Percentiles rank a stretch among this genome's conserved stretches.
Evolutionary conservation across 2,113 vertebrate species (phyloP).

Genomic region (Candoia aspera): DNA sequence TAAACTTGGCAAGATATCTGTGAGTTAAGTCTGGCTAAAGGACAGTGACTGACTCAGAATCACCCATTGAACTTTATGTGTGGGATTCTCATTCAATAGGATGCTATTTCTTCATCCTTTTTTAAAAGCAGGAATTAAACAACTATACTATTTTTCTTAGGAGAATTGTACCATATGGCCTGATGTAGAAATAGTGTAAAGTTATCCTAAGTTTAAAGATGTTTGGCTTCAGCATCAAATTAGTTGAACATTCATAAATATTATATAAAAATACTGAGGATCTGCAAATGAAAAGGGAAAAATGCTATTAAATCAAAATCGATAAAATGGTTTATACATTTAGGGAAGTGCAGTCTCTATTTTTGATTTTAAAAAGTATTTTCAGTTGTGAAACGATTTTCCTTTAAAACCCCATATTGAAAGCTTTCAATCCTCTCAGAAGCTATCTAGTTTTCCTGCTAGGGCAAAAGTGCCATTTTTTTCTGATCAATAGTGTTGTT

Average conservation of each 20-base stretch:
- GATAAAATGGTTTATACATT: neutral
- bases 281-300: conserved; percentile 8
- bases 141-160: neutral
- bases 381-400: neutral
- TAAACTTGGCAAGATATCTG: neutral
- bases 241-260: conserved; percentile 25
- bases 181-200: neutral
- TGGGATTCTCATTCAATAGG: neutral
- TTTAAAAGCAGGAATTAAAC: neutral
- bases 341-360: neutral
- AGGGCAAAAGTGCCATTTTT: neutral
- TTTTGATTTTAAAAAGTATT: neutral
- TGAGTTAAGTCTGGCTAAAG: neutral
- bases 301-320: neutral
- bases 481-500: neutral
- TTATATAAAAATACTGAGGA: conserved; percentile 28
- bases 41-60: neutral
- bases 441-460: neutral
- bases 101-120: neutral
- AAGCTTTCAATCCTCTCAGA: neutral
- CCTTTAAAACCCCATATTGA: neutral
- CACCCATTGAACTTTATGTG: neutral
- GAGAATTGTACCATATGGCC: neutral
- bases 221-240: conserved; percentile 4
- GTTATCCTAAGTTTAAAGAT: conserved; percentile 18